Evolutionary conservation across 2,888 invertebrate genomes (phyloP), one percentile per base, ranked within the genome.

Genomic region (Resseliella maxima): DNA sequence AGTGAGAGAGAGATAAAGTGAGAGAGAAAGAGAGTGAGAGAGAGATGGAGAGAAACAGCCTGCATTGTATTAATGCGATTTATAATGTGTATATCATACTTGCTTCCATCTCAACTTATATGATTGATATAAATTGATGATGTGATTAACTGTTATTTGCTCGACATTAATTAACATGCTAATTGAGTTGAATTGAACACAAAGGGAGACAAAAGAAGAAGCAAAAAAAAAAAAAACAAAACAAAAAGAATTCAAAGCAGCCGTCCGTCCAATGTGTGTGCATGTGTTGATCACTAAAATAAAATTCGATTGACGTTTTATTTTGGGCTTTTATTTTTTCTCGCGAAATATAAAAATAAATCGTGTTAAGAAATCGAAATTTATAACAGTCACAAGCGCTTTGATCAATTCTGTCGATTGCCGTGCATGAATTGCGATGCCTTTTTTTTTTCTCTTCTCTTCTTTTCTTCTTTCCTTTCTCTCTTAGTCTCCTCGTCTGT

Each of bases 71-170:
- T n/a, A n/a, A n/a, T n/a, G n/a, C n/a, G n/a, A n/a, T n/a, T n/a
- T n/a, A 41, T 41, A 5, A 41, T 41, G 12, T 41, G 6, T 8
- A 41, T 8, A 41, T n/a, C 24, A 18, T 18, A 10, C 24, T 31
- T 31, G 72, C 15, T 72, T 31, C n/a, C 31, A 31, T 31, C n/a
- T 18, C 72, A 31, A 72, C 2, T 15, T n/a, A 3, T 72, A 72
- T 72, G 35, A 72, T 72, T 72, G 72, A 72, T 31, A 72, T 72
- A 72, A 72, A 72, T 72, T 72, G 72, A 72, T 72, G 72, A 72
- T 72, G 72, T 35, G 72, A 72, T 72, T 72, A 72, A 72, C 72
- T 72, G 72, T 72, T 72, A 72, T 72, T 72, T 72, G 72, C 31
- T 72, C 72, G 72, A 72, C 72, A 72, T 72, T 35, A 72, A 72